These are phyloP conservation scores for Cylloceria caligata DNA, from an alignment of 2,888 invertebrate genomes.

Conservation along the genomic window DNA sequence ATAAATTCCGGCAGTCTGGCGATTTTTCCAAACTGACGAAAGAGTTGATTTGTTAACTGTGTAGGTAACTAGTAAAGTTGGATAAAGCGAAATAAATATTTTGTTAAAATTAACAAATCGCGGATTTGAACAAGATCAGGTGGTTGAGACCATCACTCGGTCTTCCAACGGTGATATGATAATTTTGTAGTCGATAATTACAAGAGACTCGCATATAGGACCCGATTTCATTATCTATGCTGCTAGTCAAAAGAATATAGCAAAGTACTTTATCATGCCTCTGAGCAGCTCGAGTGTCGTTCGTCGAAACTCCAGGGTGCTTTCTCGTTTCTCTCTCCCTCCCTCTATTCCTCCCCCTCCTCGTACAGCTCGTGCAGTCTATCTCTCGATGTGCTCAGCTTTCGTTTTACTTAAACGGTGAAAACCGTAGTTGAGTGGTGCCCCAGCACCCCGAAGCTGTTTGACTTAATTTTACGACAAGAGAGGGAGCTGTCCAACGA, in stretches of 20 bases:
- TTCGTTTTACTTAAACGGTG: slow-evolving; percentile 72
- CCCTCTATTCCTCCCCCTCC: slow-evolving; percentile 1
- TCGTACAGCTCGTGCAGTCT: slow-evolving; percentile 42
- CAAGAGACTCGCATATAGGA: neutral
- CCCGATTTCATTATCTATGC: slow-evolving; percentile 19
- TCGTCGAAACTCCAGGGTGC: slow-evolving; percentile 47
- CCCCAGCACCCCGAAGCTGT: slow-evolving; percentile 78
- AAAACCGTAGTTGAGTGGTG: slow-evolving; percentile 66
- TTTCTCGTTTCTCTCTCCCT: slow-evolving; percentile 19
- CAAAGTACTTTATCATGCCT: slow-evolving; percentile 22
- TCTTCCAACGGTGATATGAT: too few relatives aligned
- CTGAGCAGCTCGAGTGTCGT: slow-evolving; percentile 40
- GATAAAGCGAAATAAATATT: too few relatives aligned
- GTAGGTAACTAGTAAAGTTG: too few relatives aligned
- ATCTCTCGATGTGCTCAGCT: slow-evolving; percentile 44
- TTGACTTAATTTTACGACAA: slow-evolving; percentile 83
- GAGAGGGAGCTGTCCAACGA: slow-evolving; percentile 60
- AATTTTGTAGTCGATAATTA: neutral
- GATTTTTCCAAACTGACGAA: too few relatives aligned
- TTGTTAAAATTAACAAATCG: too few relatives aligned
- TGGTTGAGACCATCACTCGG: too few relatives aligned
- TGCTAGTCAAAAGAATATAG: slow-evolving; percentile 38
- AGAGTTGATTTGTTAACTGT: too few relatives aligned
- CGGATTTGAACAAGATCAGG: too few relatives aligned
- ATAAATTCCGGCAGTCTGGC: too few relatives aligned